Evolutionary conservation across 1,140 invertebrate species (phyloP), one percentile per base, ranked within the genome.

Genomic region (Notospermus geniculatus): DNA sequence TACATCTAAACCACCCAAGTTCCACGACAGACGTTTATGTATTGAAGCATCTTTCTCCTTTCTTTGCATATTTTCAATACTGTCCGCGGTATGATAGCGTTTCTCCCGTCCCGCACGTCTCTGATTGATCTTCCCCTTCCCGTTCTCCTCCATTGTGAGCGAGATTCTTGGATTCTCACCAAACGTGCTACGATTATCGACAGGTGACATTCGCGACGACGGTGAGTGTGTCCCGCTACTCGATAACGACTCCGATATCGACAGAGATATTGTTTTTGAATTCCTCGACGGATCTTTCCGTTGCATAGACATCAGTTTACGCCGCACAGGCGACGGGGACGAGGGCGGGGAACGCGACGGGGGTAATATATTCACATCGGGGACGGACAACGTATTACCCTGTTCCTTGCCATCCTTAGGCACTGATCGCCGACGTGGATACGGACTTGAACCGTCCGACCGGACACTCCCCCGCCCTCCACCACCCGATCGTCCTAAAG

Each of bases 11-110:
- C 67, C 70, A 25, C 84, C 85, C 66, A 83, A 86, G 75, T 88
- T 87, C 86, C 86, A 88, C 15, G 87, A 88, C 17, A 88, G 75
- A 28, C 87, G 78, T 77, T 88, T 88, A 70, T 88, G 84, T 61
- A 88, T 88, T 57, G 80, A 83, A 25, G 81, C 76, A 75, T 88
- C 86, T 71, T 75, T 72, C 56, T 75, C 67, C 45, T 76, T 66
- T 59, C 63, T 85, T 76, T 87, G 86, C 39, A 88, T 82, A 70
- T 87, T 86, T 73, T 88, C 86, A 57, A 88, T 86, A 19, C 85
- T 83, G 60, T 87, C 87, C 4, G 86, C 87, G 9, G 87, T 88
- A 75, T 88, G 83, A 76, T 88, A 88, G 2, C 85, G 77, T 62
- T 83, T 77, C 46, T 85, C 84, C 55, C 86, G 75, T 28, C 82